phyloP scores from a whole-genome alignment of 2,113 vertebrate genomes.

The Daubentonia madagascariensis region DNA sequence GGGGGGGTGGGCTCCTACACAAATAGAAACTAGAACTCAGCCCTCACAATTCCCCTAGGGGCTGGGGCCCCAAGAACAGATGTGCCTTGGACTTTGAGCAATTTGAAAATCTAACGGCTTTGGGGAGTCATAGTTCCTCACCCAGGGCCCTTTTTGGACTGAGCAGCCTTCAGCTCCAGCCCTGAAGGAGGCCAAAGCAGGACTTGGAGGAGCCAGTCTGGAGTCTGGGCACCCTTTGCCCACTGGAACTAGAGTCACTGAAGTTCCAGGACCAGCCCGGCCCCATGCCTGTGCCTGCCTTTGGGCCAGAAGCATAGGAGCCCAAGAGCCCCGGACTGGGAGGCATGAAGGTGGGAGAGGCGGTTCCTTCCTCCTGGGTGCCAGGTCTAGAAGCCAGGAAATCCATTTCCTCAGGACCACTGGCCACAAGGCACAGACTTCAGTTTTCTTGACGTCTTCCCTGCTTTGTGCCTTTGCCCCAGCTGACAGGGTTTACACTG shows the following conservation, averaged over 20 bases:
- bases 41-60: neutral
- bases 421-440: fast-evolving
- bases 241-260: neutral
- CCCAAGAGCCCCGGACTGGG: neutral
- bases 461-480: neutral
- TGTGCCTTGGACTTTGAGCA: neutral
- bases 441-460: too few relatives aligned
- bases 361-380: too few relatives aligned
- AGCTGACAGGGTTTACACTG: neutral
- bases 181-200: neutral
- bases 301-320: neutral
- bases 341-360: neutral
- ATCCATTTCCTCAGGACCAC: fast-evolving
- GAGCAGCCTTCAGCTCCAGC: neutral
- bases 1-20: neutral
- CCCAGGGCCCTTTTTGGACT: too few relatives aligned
- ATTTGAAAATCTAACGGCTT: neutral
- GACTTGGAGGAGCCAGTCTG: too few relatives aligned
- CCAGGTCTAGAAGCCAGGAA: neutral
- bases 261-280: neutral
- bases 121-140: neutral
- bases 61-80: neutral
- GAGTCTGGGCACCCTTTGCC: neutral
- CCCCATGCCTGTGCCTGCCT: neutral
- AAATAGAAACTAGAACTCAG: neutral